Conservation (phyloP, 2,113 vertebrate species). For the Tenebrosternarchus preto region DNA sequence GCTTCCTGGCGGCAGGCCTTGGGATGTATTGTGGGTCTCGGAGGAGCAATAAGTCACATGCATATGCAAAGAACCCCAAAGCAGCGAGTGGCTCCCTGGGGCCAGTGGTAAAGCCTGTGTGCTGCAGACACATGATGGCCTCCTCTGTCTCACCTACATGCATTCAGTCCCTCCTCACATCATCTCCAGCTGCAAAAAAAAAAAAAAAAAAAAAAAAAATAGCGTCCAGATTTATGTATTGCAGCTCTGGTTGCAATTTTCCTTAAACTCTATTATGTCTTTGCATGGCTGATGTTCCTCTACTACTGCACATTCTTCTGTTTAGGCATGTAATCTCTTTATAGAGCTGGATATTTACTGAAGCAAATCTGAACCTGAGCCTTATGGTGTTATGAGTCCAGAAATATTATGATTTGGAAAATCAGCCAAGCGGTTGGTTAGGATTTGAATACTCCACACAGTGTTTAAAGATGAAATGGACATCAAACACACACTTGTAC, state of each 20-base stretch:
- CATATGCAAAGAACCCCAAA: constrained; percentile 71
- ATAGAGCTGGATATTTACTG: constrained; percentile 12
- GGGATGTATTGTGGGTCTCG: constrained; percentile 66
- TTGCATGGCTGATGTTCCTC: constrained; percentile 34
- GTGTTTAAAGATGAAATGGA: constrained; percentile 29
- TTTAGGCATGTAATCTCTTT: constrained; percentile 43
- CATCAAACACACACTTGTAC: not conserved
- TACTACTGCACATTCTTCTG: constrained; percentile 32
- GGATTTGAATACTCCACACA: constrained; percentile 14
- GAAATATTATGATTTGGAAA: constrained; percentile 27
- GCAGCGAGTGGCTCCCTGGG: constrained; percentile 31
- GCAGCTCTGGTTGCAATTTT: constrained; percentile 35
- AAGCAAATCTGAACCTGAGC: constrained; percentile 25
- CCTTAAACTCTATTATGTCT: constrained; percentile 31
- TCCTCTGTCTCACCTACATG: constrained; percentile 21
- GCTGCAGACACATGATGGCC: not conserved
- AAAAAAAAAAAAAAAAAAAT: too few relatives aligned
- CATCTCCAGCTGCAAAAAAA: not conserved
- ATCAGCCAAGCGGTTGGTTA: not conserved
- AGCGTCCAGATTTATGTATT: constrained; percentile 21
- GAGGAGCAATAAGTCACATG: constrained; percentile 69
- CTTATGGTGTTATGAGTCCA: not conserved
- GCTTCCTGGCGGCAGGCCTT: constrained; percentile 58
- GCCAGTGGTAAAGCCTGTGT: not conserved
- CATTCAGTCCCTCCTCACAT: not conserved